Conservation (phyloP, 2,888 invertebrate species). For the Mongoloraphidia duomilia region DNA sequence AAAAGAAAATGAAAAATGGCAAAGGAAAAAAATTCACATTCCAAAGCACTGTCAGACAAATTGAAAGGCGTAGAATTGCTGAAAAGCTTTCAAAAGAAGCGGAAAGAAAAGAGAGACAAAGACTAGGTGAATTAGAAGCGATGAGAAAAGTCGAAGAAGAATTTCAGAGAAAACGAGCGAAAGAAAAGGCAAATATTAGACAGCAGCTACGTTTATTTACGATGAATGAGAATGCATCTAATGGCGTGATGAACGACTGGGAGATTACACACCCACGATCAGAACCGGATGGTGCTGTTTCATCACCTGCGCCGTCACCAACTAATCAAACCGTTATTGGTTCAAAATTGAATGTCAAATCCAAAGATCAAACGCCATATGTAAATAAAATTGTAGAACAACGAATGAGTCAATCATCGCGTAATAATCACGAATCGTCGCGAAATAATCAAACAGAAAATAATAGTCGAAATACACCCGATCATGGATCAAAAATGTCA, state of each 20-base stretch:
- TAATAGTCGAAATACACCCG: too few relatives aligned
- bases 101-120: constrained; percentile 59
- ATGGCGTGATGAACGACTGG: constrained; percentile 39
- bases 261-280: constrained; percentile 38
- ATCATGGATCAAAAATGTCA: too few relatives aligned
- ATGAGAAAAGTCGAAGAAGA: constrained; percentile 79
- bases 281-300: constrained; percentile 59
- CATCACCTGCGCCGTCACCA: constrained; percentile 39
- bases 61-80: constrained; percentile 57
- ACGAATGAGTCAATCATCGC: constrained; percentile 4
- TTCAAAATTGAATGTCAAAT: neutral
- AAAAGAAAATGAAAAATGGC: constrained; percentile 13
- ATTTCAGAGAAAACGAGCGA: constrained; percentile 69
- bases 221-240: constrained; percentile 40
- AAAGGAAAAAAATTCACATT: constrained; percentile 61
- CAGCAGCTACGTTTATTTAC: constrained; percentile 60
- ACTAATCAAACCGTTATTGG: constrained; percentile 15
- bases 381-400: constrained; percentile 7
- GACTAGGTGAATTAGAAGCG: constrained; percentile 62
- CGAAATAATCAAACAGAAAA: too few relatives aligned
- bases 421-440: neutral
- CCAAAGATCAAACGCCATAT: constrained; percentile 3
- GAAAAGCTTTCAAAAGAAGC: constrained; percentile 64
- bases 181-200: constrained; percentile 59
- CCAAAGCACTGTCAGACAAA: constrained; percentile 70